Percentiles rank a stretch among this genome's conserved stretches.
phyloP scores from a whole-genome alignment of 1,140 invertebrate species.

The Hydropsyche tenuis region DNA sequence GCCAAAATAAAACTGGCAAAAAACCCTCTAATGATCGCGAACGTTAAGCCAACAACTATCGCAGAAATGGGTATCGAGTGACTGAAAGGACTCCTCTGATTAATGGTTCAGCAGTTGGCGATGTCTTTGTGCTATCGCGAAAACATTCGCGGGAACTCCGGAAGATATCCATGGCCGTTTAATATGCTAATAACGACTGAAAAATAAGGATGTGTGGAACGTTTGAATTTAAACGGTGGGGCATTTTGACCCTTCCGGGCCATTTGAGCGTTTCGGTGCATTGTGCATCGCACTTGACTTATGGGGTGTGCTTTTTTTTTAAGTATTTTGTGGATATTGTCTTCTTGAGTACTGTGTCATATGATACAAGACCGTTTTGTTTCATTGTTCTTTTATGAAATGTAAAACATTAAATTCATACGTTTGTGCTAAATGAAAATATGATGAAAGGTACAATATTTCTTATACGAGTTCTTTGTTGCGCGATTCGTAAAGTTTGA shows the following conservation, averaged over 20 bases:
- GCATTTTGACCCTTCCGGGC: slow-evolving; percentile 49
- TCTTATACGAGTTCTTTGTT: no score
- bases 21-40: slow-evolving; percentile 25
- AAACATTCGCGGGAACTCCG: no score
- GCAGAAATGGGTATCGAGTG: slow-evolving; percentile 22
- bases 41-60: slow-evolving; percentile 23
- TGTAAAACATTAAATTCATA: background rate
- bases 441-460: no score
- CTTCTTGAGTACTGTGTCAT: no score
- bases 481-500: no score
- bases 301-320: slow-evolving; percentile 10
- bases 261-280: slow-evolving; percentile 49
- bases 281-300: slow-evolving; percentile 31
- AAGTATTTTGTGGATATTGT: no score
- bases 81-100: slow-evolving; percentile 18
- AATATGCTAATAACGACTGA: slow-evolving; percentile 44
- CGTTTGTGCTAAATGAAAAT: no score
- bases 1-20: slow-evolving; percentile 15
- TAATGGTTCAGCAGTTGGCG: background rate
- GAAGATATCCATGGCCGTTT: slow-evolving; percentile 20
- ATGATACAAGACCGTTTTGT: background rate
- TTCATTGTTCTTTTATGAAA: background rate
- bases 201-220: slow-evolving; percentile 20
- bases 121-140: no score
- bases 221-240: background rate